A percentile compares a stretch with the other conserved stretches of the same genome.
These are phyloP conservation scores for Lasioglossum vierecki DNA, from an alignment of 2,888 invertebrate genomes.

Conservation along the genomic window DNA sequence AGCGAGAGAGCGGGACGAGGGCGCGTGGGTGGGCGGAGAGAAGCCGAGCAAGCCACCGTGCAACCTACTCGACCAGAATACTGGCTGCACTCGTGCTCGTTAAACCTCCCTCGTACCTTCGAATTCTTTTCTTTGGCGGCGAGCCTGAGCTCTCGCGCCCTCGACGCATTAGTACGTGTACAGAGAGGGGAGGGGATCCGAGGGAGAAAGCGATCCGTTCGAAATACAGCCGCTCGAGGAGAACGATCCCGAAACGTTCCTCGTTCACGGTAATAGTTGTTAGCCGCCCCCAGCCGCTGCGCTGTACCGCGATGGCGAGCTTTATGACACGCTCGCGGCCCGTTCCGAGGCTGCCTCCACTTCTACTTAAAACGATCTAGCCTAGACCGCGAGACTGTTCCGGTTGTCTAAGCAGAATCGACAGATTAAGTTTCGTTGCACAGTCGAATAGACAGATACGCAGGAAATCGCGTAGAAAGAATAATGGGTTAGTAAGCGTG, in stretches of 20 bases:
- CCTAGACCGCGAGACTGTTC: not conserved
- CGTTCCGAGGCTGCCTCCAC: not conserved
- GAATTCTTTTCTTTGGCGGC: constrained; percentile 41
- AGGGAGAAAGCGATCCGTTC: constrained; percentile 31
- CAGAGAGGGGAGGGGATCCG: constrained; percentile 9
- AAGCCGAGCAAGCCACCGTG: constrained; percentile 10
- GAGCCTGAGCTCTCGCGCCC: constrained; percentile 6
- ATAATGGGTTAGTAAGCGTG: no score
- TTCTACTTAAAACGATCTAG: not conserved
- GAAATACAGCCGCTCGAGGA: constrained; percentile 26
- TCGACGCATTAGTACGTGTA: constrained; percentile 46
- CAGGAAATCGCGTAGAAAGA: no score
- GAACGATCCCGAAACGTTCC: constrained; percentile 22
- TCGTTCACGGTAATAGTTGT: constrained; percentile 37
- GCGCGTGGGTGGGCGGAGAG: constrained; percentile 11
- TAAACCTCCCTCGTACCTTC: constrained; percentile 47
- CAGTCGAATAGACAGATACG: no score
- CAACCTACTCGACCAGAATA: constrained; percentile 55
- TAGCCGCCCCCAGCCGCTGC: not conserved
- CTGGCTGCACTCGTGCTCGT: constrained; percentile 40
- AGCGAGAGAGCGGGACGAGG: constrained; percentile 21
- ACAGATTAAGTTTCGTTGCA: not conserved
- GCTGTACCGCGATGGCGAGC: not conserved
- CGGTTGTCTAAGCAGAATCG: no score
- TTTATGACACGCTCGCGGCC: constrained; percentile 15